A percentile compares a stretch with the other conserved stretches of the same genome.
Conservation (phyloP, 2,797 vertebrate species). For the Potorous gilbertii region DNA sequence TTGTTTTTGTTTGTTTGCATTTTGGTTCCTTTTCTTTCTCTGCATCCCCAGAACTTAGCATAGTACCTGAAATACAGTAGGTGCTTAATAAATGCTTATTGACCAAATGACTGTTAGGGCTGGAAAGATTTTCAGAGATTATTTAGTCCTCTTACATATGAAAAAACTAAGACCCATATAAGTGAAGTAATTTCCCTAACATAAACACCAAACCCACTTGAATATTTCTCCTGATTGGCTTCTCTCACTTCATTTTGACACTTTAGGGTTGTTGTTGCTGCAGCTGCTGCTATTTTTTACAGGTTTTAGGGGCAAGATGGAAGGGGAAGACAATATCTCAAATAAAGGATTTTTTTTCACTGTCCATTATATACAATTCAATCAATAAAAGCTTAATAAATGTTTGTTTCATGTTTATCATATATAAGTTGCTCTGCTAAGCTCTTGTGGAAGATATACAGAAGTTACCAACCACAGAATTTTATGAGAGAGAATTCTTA, state of each 20-base stretch:
- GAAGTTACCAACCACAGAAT: neutral
- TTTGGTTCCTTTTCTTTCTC: neutral
- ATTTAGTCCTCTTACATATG: conserved; percentile 12
- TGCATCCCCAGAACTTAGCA: neutral
- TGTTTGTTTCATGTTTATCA: neutral
- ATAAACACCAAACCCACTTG: neutral
- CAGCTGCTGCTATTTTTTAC: neutral
- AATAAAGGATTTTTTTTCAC: conserved; percentile 17
- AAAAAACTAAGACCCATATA: neutral
- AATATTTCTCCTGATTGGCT: neutral
- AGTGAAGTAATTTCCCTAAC: conserved; percentile 17
- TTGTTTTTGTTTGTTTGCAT: neutral
- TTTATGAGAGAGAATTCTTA: conserved; percentile 2
- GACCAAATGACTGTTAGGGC: neutral
- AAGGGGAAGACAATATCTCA: neutral
- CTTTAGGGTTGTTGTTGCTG: neutral
- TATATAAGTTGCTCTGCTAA: neutral
- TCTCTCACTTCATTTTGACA: neutral
- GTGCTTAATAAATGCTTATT: neutral
- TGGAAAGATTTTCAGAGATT: neutral
- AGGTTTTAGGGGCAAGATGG: neutral
- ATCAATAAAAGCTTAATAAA: conserved; percentile 28
- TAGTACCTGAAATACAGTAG: neutral
- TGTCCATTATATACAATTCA: conserved; percentile 31
- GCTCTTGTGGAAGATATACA: conserved; percentile 18